Base-by-base conservation (phyloP, 2,888 invertebrate genomes). In the Acholoe squamosa region DNA sequence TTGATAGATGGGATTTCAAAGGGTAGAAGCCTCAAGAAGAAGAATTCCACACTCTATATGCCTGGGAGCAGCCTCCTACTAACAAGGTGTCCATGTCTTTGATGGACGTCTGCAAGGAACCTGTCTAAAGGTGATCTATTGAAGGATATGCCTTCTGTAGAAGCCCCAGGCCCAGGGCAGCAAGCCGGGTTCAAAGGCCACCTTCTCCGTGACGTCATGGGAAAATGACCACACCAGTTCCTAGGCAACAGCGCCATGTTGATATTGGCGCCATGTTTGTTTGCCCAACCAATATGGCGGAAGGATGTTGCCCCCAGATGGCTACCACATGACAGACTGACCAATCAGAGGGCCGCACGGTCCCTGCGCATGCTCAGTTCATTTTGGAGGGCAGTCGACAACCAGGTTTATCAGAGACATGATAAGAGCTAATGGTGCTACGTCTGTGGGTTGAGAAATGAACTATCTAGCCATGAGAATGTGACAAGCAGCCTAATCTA, bases 201-300 rank as follows among this genome's bases (percentile, higher is more conserved):
- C 19, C n/a, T 61, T n/a, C 1, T 19, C 61, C n/a, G 61, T 61
- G 61, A 61, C 61, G 80, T 43, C 25, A 80, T 80, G 80, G 34
- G 34, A 43, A 80, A 80, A 80, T 80, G 80, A 80, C 80, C 80
- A 80, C 33, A 43, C 34, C 34, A 19, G n/a, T 34, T 16, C 43
- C 80, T 0, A 43, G 14, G 34, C 14, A 28, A 43, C 80, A 7
- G 34, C 80, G 43, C 80, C 16, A 12, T 86, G 86, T 86, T 51
- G 86, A 86, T 86, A 52, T 86, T 86, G 86, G 86, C 52, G 56
- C 54, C 28, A 52, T 86, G 86, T 86, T 54, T 86, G 86, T 86
- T 86, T 86, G 52, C 54, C 0, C 16, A 86, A 22, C 16, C 52
- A 86, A 56, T 86, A 80, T 80, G 34, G 80, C 80, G 80, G 80